Base-by-base conservation (phyloP, 2,888 invertebrate species). In the Eristalinus aeneus region DNA sequence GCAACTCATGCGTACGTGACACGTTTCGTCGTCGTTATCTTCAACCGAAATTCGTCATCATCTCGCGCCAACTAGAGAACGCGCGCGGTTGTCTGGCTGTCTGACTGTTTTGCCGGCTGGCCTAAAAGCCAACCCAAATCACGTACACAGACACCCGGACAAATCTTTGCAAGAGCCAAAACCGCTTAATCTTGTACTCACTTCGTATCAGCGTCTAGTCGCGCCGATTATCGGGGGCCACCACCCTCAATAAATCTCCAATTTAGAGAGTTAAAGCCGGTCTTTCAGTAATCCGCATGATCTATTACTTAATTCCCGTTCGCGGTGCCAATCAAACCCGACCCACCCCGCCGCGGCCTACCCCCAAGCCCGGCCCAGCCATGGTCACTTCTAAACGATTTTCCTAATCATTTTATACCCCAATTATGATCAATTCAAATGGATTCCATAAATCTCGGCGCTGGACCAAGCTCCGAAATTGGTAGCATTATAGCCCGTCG, bases 381-480 rank as follows among this genome's bases (percentile, higher is more conserved):
- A 69, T 63, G 72, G 76, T 53, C 76, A 73, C 46, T 89, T 89
- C 89, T 89, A 88, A 87, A 78, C 89, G 89, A 89, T 90, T 91
- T 90, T 90, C 90, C 91, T 91, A 92, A 91, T 91, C 91, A 91
- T 91, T 91, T 91, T 90, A 90, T 91, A 90, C 91, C 90, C 91
- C 91, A 91, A 91, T 91, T 91, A 92, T 91, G 90, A 91, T 86
- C 90, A 90, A 90, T 90, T 90, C 90, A 90, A 91, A 90, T 90
- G 90, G 91, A 91, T 90, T 90, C 89, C 91, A 91, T 92, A 92
- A 92, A 91, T 91, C 90, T 86, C 73, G 23, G 84, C 85, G 76
- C 75, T 81, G 85, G 85, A 73, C 85, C 77, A 82, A 75, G 64
- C 64, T 86, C 85, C 85, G 34, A 81, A 86, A 86, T 86, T 86